A percentile compares a stretch with the other conserved stretches of the same genome.
Conservation (phyloP, 2,888 invertebrate species). For the Notodonta dromedarius region DNA sequence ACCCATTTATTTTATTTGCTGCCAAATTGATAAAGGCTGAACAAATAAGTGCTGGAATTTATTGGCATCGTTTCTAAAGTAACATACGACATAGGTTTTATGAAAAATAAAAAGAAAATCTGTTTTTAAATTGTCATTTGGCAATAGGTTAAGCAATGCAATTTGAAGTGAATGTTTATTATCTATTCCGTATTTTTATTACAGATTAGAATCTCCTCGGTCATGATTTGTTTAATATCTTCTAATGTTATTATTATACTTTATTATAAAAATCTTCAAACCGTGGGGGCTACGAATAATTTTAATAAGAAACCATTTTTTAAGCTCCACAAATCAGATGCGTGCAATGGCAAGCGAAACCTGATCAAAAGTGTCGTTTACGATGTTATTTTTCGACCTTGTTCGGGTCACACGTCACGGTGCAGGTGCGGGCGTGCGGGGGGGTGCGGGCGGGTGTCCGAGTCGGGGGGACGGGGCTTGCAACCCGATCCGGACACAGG, state of each 20-base stretch:
- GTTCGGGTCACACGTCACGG: conserved; percentile 42
- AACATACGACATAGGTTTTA: not conserved
- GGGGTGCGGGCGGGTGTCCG: conserved; percentile 12
- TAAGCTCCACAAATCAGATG: not conserved
- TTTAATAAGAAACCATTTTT: too few relatives aligned
- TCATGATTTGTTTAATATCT: not conserved
- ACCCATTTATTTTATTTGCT: not conserved
- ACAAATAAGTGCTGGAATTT: not conserved
- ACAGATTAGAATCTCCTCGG: not conserved
- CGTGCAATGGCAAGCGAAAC: conserved; percentile 10
- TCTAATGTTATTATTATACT: not conserved
- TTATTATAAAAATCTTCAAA: not conserved
- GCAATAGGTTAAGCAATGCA: not conserved
- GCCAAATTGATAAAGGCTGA: not conserved
- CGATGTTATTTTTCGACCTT: conserved; percentile 41
- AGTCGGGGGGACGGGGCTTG: conserved; percentile 35
- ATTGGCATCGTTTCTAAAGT: not conserved
- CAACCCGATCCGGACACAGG: conserved; percentile 52
- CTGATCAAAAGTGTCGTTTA: conserved; percentile 15
- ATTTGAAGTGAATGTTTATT: not conserved
- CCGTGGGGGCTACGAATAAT: too few relatives aligned
- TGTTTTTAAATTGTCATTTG: not conserved
- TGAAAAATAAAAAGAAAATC: not conserved
- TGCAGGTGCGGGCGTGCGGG: conserved; percentile 26
- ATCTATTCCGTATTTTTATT: not conserved